These are phyloP conservation scores for Panthera uncia DNA, from an alignment of 2,113 vertebrate species.

Conservation along the genomic window DNA sequence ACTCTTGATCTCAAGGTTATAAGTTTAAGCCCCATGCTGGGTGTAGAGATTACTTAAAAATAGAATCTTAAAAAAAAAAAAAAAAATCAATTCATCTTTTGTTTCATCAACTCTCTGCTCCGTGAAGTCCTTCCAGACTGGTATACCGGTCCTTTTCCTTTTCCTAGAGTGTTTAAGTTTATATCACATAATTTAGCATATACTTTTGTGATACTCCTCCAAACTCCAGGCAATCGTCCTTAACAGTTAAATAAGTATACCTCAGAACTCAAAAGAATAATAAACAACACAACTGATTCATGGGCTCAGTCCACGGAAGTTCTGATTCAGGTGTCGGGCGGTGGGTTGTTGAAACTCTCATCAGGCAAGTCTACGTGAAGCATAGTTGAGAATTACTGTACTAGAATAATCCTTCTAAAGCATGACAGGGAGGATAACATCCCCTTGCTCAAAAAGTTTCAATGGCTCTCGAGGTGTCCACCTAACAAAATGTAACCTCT, in stretches of 20 bases:
- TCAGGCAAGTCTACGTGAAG: not conserved
- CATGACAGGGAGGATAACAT: not conserved
- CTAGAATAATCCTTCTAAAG: not conserved
- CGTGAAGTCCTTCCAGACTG: not conserved
- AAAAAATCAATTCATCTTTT: not conserved
- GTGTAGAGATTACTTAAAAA: not conserved
- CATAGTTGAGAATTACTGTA: not conserved
- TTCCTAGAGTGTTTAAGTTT: not conserved
- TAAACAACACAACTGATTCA: not conserved
- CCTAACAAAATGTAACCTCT: not conserved
- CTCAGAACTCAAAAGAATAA: conserved; percentile 7
- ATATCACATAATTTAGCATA: not conserved
- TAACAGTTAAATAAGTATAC: not conserved
- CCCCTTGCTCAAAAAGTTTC: not conserved
- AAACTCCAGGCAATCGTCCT: not conserved
- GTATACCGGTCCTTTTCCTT: not conserved
- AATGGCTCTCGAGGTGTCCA: not conserved
- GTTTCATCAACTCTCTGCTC: not conserved
- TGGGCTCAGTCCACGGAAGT: not conserved
- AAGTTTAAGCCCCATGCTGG: not conserved
- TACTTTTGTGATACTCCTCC: not conserved
- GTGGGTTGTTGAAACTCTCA: not conserved
- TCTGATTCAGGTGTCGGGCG: not conserved
- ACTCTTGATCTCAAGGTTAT: not conserved
- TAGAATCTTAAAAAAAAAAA: not conserved